Percentiles rank a stretch among this genome's conserved stretches.
phyloP scores from a whole-genome alignment of 2,797 vertebrate species.

The Sternarchorhynchus goeldii region DNA sequence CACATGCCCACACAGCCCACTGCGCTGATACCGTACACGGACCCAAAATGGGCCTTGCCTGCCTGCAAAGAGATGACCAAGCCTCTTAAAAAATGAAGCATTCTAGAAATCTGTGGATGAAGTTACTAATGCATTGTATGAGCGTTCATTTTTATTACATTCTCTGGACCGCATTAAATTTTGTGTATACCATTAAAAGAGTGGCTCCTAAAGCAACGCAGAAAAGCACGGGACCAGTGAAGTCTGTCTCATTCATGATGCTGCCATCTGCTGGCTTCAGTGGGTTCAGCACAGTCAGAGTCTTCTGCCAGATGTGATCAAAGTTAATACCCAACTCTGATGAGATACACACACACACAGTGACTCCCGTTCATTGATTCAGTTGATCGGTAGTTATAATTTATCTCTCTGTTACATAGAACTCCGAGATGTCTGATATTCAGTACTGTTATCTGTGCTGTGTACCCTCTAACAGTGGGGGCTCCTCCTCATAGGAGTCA shows the following conservation, averaged over 20 bases:
- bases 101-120: neutral
- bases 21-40: slow-evolving; percentile 79
- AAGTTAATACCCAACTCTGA: slow-evolving; percentile 97
- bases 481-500: slow-evolving; percentile 63
- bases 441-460: neutral
- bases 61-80: slow-evolving; percentile 66
- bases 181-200: slow-evolving; percentile 83
- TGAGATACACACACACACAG: slow-evolving; percentile 6
- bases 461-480: slow-evolving; percentile 70
- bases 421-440: neutral
- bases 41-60: slow-evolving; percentile 84
- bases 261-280: slow-evolving; percentile 91
- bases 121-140: too few relatives aligned
- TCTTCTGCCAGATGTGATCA: slow-evolving; percentile 99
- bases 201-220: slow-evolving; percentile 94
- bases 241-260: slow-evolving; percentile 99
- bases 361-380: neutral
- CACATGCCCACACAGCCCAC: slow-evolving; percentile 78
- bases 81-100: neutral
- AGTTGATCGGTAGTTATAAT: neutral
- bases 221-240: slow-evolving; percentile 96
- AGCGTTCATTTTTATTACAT: too few relatives aligned
- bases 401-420: neutral
- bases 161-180: neutral
- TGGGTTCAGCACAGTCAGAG: slow-evolving; percentile 92